Evolutionary conservation across 2,888 invertebrate species (phyloP), one percentile per base, ranked within the genome.

Genomic region (Taenaris catops): DNA sequence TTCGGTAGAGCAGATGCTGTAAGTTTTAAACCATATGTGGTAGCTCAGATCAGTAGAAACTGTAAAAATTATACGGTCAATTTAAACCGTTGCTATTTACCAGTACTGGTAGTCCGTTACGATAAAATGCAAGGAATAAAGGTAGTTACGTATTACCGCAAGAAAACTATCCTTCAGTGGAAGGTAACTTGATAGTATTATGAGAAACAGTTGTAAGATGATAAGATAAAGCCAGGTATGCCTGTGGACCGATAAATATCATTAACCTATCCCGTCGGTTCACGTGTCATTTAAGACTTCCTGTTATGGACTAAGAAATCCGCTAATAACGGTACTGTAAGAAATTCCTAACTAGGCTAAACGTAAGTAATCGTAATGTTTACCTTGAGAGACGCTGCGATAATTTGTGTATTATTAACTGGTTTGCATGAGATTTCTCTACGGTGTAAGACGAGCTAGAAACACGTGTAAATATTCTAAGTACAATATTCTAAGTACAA

Each of bases 1-100:
- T 27, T 41, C 35, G 38, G 29, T 41, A 55, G 52, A 50, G 70
- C 81, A 80, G 80, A 76, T 80, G 79, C 63, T 56, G 64, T n/a
- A n/a, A n/a, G n/a, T n/a, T n/a, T n/a, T n/a, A n/a, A n/a, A n/a
- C n/a, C n/a, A n/a, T n/a, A n/a, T n/a, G n/a, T n/a, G n/a, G n/a
- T n/a, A n/a, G n/a, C n/a, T n/a, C n/a, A n/a, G n/a, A n/a, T n/a
- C n/a, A n/a, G n/a, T n/a, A n/a, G n/a, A n/a, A n/a, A n/a, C n/a
- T n/a, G n/a, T n/a, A n/a, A n/a, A n/a, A n/a, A n/a, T n/a, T n/a
- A n/a, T n/a, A n/a, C n/a, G n/a, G n/a, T n/a, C n/a, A n/a, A n/a
- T n/a, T n/a, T n/a, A n/a, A n/a, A n/a, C n/a, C n/a, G n/a, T n/a
- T n/a, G n/a, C n/a, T n/a, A n/a, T n/a, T n/a, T n/a, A n/a, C n/a